phyloP scores from a whole-genome alignment of 2,888 invertebrate species.

The Lypha dubia region DNA sequence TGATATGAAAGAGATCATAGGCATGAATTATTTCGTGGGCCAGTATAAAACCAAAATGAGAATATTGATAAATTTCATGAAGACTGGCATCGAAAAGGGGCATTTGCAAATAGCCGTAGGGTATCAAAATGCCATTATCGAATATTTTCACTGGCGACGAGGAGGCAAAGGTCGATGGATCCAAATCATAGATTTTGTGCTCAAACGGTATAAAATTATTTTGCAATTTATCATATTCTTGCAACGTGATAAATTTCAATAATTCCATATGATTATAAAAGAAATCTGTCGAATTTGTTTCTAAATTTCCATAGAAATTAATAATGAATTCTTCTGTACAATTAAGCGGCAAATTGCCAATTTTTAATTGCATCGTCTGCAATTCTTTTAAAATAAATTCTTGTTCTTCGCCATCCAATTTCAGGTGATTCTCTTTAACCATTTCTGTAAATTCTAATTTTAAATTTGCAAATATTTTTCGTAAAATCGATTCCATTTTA shows the following conservation, averaged over 20 bases:
- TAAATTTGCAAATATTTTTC: conserved; percentile 72
- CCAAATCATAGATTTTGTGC: conserved; percentile 74
- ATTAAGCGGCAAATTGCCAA: conserved; percentile 77
- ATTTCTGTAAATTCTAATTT: conserved; percentile 73
- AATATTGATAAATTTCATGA: conserved; percentile 74
- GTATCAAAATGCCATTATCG: conserved; percentile 77
- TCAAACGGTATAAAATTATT: conserved; percentile 61
- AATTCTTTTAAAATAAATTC: conserved; percentile 75
- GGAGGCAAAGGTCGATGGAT: conserved; percentile 74
- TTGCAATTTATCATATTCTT: conserved; percentile 71
- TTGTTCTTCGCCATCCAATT: conserved; percentile 72
- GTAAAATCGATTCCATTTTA: conserved; percentile 73
- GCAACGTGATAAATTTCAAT: conserved; percentile 71
- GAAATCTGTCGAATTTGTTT: conserved; percentile 73
- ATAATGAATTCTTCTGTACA: conserved; percentile 66
- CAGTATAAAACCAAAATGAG: conserved; percentile 77
- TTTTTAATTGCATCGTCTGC: conserved; percentile 75
- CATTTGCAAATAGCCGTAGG: conserved; percentile 77
- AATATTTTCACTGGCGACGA: conserved; percentile 79
- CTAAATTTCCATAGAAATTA: conserved; percentile 71
- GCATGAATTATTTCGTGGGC: conserved; percentile 79
- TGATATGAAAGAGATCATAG: conserved; percentile 78
- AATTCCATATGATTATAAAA: conserved; percentile 77
- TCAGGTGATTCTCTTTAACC: conserved; percentile 73
- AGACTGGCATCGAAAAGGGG: conserved; percentile 75